A percentile compares a stretch with the other conserved stretches of the same genome.
phyloP scores from a whole-genome alignment of 2,888 invertebrate genomes.

The Heliconius cydno region DNA sequence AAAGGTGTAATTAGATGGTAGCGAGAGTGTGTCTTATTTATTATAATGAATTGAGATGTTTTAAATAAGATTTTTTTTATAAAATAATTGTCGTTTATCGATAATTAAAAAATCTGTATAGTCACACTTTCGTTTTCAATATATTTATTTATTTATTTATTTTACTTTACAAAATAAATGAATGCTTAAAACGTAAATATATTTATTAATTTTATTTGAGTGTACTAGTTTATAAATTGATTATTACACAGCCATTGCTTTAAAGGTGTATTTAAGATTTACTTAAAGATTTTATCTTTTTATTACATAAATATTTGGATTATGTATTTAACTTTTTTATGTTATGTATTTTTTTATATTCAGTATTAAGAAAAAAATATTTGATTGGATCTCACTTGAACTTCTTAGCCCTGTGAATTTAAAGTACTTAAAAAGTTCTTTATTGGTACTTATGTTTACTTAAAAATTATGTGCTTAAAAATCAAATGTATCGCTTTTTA shows the following conservation, averaged over 20 bases:
- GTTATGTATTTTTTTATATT: not conserved
- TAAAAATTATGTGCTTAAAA: constrained; percentile 1
- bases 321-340: not conserved
- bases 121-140: not conserved
- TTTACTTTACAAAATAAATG: no score
- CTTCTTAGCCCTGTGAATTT: constrained; percentile 12
- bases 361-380: constrained; percentile 8
- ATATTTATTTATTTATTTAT: not conserved
- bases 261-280: not conserved
- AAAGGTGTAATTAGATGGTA: not conserved
- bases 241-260: not conserved
- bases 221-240: not conserved
- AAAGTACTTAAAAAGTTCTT: constrained; percentile 16
- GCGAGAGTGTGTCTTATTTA: not conserved
- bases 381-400: constrained; percentile 4
- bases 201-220: no score
- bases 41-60: not conserved
- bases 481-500: not conserved
- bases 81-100: not conserved
- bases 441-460: not conserved
- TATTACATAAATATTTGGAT: not conserved
- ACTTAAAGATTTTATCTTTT: not conserved
- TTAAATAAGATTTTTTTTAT: not conserved
- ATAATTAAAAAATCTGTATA: not conserved
- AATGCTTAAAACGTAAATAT: no score